Evolutionary conservation across 2,888 invertebrate species (phyloP), one percentile per base, ranked within the genome.

Genomic region (Hydropsyche betteni): DNA sequence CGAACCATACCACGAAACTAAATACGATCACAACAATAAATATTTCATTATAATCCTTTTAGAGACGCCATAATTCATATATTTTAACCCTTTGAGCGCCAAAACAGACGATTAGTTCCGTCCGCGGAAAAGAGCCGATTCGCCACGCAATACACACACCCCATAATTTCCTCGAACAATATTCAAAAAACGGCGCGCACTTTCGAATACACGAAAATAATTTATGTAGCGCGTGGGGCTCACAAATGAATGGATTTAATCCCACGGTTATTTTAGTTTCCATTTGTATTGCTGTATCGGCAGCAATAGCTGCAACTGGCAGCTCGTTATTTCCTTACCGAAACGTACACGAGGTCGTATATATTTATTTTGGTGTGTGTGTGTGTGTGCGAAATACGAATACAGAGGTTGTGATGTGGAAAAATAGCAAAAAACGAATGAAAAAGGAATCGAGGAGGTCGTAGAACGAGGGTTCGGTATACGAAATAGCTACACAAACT

Each of bases 291-390:
- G 72, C 44, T 61, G 72, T 72, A 72, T 72, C 72, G 75, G 70
- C 44, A 44, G 69, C 53, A 61, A 61, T 75, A 71, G 70, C 77
- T 77, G 77, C 75, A 70, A 58, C 55, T 77, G 77, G 77, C 77
- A 77, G 77, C 69, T 77, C 77, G 77, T 77, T 77, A 77, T 77
- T 76, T 74, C 77, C 74, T 76, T 75, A 74, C 69, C 74, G 74
- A 55, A 53, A 36, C 44, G 14, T 52, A 50, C 75, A 33, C 36
- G 44, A 44, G 6, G 7, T 44, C 44, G 44, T 44, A 44, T 44
- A 44, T 44, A 44, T 44, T 44, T 44, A 44, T 44, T 44, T 44
- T 10, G 44, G 44, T 44, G 44, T 44, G 4, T 44, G 44, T 44
- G 44, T 44, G 44, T 44, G 44, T 44, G 44, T 44, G 10, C 10